Evolutionary conservation across 2,888 invertebrate genomes (phyloP).

Genomic region (Ceramica pisi): DNA sequence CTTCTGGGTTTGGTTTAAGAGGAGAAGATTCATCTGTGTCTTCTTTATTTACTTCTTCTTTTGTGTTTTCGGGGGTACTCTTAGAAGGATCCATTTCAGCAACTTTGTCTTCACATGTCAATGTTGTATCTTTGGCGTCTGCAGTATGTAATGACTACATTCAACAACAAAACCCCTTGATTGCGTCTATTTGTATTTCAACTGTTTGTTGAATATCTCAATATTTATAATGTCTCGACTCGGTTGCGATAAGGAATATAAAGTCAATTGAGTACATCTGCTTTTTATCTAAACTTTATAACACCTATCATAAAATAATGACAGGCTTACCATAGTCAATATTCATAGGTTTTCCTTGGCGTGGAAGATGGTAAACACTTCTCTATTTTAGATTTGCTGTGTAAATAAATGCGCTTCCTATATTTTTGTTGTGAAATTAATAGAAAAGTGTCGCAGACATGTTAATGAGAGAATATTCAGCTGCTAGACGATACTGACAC

Average conservation of each 20-base stretch:
- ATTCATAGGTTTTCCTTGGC: conserved; percentile 27
- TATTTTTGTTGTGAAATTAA: conserved; percentile 35
- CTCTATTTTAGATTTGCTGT: conserved; percentile 43
- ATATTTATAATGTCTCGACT: conserved; percentile 75
- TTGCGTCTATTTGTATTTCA: conserved; percentile 61
- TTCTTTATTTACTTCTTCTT: conserved; percentile 67
- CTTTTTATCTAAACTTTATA: conserved; percentile 50
- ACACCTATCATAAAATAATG: conserved; percentile 46
- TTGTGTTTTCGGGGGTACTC: conserved; percentile 46
- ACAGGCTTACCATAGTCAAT: conserved; percentile 33
- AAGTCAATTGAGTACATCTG: conserved; percentile 50
- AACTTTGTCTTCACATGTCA: conserved; percentile 33
- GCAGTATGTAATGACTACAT: conserved; percentile 61
- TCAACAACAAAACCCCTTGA: conserved; percentile 54
- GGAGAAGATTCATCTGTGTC: conserved; percentile 74
- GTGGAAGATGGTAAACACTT: conserved; percentile 30
- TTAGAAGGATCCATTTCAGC: conserved; percentile 46
- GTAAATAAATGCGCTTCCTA: conserved; percentile 32
- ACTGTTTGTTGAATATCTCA: conserved; percentile 67
- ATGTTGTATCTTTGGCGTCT: conserved; percentile 38
- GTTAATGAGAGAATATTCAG: conserved; percentile 65
- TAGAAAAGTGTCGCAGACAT: conserved; percentile 42
- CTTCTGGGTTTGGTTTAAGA: conserved; percentile 70
- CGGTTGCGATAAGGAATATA: conserved; percentile 70
- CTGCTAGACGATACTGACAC: conserved; percentile 40